Base-by-base conservation (phyloP, 2,113 vertebrate genomes). In the Neopipo cinnamomea region DNA sequence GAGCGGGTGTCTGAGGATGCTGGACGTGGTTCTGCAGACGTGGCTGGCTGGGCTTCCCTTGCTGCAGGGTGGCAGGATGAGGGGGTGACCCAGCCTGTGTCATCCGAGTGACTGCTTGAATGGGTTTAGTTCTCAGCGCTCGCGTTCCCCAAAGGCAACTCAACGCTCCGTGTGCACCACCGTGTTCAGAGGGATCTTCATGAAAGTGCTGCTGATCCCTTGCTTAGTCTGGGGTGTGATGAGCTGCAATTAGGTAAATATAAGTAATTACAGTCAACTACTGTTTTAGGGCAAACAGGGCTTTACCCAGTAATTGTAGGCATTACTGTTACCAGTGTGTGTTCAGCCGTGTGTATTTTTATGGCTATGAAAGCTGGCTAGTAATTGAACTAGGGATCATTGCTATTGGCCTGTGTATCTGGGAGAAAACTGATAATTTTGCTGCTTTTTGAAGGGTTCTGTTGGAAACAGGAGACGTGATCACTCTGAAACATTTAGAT, bases 171-270 rank as follows among this genome's bases (percentile, higher is more conserved):
- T 19, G n/a, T 4, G 30, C 59, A 42, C 37, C 58, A 25, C 52
- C 21, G 2, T 0, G 5, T 50, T 68, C 35, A 39, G 73, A 87
- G 74, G 33, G 4, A 6, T 65, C 52, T 70, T n/a, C n/a, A 23
- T 23, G 31, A 28, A 56, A 73, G 49, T 6, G 49, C 74, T 72
- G 41, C 81, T 72, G 58, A 22, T 42, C 22, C 16, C 42, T 6
- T 6, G 20, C 50, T 49, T 22, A 49, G 67, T 44, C 70, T 93
- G 80, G 81, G 61, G 17, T 15, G 37, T 58, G 77, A 68, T 39
- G 76, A 88, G 71, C 37, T 79, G 66, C 77, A 96, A 88, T 89
- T 88, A 88, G 42, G 47, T 49, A 81, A 91, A 91, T 94, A 22
- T 1, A 46, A 56, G 70, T 82, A 85, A 68, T 87, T 95, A 73